Base-by-base conservation (phyloP, 2,888 invertebrate genomes). In the Dryomyza anilis region DNA sequence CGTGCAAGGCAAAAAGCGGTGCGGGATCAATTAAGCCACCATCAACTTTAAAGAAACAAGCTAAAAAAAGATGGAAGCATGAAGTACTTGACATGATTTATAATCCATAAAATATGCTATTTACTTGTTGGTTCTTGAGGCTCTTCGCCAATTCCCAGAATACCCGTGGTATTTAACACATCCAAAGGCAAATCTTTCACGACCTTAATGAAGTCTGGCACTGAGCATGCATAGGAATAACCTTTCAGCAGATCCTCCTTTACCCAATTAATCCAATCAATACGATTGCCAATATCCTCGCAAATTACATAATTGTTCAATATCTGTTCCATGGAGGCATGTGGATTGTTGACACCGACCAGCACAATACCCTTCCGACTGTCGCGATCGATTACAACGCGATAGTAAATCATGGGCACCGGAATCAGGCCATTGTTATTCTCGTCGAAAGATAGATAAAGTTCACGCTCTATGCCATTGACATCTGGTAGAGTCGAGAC, bases 351-450 rank as follows among this genome's bases (percentile, higher is more conserved):
- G 0, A 79, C 79, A 1, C 86, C 86, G 14, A 89, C 70, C 45
- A 89, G 78, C 0, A 85, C 88, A n/a, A 86, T 78, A 1, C 86
- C 88, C 16, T 78, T 74, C 6, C 79, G 74, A 23, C 70, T 72
- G 0, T 52, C 67, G 0, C 82, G 80, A 67, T 87, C 85, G 61
- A 86, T 83, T 2, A 87, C 73, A 1, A 87, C 82, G 73, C 87
- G 88, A 84, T 86, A 89, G 68, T 82, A 86, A 10, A 86, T 61
- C 69, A 81, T 82, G 2, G 88, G 87, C 7, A 87, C 85, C 1
- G 87, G 86, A 27, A 87, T 73, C 46, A 78, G 77, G 2, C 74
- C 80, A 59, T 77, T 76, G 16, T 76, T 73, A 27, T 78, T 75
- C 21, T 69, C 73, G 63, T 82, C 78, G 25, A 76, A 75, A 66